A percentile compares a stretch with the other conserved stretches of the same genome.
phyloP scores from a whole-genome alignment of 2,113 vertebrate species.

The Lepus europaeus region DNA sequence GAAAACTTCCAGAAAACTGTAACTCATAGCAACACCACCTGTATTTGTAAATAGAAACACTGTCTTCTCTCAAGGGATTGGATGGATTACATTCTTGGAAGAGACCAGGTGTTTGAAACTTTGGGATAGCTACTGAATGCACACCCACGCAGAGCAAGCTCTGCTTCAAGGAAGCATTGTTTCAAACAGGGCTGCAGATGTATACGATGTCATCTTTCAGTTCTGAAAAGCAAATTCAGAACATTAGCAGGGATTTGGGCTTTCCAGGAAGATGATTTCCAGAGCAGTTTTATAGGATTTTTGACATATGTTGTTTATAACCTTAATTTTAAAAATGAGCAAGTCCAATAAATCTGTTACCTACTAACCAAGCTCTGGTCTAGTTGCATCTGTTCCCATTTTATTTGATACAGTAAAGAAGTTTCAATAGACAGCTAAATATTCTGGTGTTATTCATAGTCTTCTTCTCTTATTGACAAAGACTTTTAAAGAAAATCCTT shows the following conservation, averaged over 20 bases:
- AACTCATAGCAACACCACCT: constrained; percentile 75
- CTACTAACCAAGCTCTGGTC: constrained; percentile 72
- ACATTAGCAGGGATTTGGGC: constrained; percentile 69
- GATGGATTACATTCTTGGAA: constrained; percentile 59
- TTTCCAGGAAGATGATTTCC: constrained; percentile 79
- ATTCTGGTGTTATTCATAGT: constrained; percentile 74
- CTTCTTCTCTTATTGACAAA: constrained; percentile 63
- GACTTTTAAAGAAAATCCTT: constrained; percentile 67
- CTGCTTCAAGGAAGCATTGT: constrained; percentile 68
- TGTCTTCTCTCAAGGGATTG: constrained; percentile 68
- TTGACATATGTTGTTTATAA: constrained; percentile 80
- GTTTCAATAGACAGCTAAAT: constrained; percentile 76
- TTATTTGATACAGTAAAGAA: constrained; percentile 75
- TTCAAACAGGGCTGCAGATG: constrained; percentile 62
- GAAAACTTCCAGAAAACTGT: constrained; percentile 65
- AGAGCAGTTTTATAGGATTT: constrained; percentile 77
- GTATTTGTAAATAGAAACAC: constrained; percentile 77
- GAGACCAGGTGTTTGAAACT: constrained; percentile 70
- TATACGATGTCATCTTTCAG: constrained; percentile 62
- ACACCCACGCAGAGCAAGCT: constrained; percentile 51
- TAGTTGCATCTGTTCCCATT: constrained; percentile 75
- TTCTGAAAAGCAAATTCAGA: constrained; percentile 74
- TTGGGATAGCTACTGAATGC: constrained; percentile 70
- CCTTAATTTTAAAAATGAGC: constrained; percentile 80
- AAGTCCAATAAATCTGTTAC: constrained; percentile 80